A percentile compares a stretch with the other conserved stretches of the same genome.
phyloP scores from a whole-genome alignment of 2,888 invertebrate genomes.

The Lepidochitona cinerea region DNA sequence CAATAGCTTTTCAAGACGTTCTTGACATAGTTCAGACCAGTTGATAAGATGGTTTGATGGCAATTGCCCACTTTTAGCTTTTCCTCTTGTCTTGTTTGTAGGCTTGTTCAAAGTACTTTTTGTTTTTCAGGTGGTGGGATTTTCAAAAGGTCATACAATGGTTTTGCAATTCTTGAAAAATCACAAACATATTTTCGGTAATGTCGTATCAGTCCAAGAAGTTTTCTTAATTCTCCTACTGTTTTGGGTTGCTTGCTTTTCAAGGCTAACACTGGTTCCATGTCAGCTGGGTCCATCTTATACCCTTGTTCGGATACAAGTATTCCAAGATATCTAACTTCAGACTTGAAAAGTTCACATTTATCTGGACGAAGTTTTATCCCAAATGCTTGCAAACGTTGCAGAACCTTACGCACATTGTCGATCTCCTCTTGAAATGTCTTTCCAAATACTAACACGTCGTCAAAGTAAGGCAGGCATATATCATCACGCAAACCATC shows the following conservation, averaged over 20 bases:
- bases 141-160: conserved; percentile 11
- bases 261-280: neutral
- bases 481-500: conserved; percentile 12
- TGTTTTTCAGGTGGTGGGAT: neutral
- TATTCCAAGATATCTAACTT: conserved; percentile 7
- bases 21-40: neutral
- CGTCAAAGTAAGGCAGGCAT: conserved; percentile 18
- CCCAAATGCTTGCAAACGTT: neutral
- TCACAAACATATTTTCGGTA: neutral
- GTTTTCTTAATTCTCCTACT: neutral
- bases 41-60: neutral
- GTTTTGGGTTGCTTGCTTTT: neutral
- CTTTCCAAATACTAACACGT: conserved; percentile 1
- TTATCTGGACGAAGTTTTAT: neutral
- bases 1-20: conserved; percentile 19
- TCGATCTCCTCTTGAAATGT: conserved; percentile 11
- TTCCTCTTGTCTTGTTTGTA: neutral
- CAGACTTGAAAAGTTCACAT: neutral
- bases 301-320: neutral
- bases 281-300: neutral
- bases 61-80: conserved; percentile 10
- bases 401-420: conserved; percentile 7
- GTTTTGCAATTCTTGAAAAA: conserved; percentile 7
- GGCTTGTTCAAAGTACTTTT: neutral
- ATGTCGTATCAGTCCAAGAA: conserved; percentile 9